Evolutionary conservation across 2,113 vertebrate genomes (phyloP).

Genomic region (Phylloscopus trochiloides): DNA sequence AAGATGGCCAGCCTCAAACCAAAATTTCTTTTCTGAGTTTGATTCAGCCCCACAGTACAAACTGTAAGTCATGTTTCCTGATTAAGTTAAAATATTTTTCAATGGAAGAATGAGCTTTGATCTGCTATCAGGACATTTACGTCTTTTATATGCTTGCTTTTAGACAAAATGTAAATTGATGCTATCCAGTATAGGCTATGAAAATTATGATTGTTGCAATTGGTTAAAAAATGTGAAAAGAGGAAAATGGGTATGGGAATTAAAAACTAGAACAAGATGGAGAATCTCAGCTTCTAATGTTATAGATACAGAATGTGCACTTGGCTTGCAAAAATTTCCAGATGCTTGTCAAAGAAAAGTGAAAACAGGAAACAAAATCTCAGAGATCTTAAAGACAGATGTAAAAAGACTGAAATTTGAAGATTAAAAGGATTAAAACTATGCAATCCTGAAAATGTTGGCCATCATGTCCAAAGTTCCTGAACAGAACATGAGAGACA

Average conservation of each 20-base stretch:
- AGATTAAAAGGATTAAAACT: neutral
- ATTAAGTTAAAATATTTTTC: constrained; percentile 11
- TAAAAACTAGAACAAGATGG: constrained; percentile 23
- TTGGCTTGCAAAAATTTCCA: constrained; percentile 19
- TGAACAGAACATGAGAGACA: neutral
- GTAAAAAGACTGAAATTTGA: neutral
- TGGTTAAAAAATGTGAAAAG: constrained; percentile 22
- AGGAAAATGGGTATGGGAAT: neutral
- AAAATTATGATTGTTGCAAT: constrained; percentile 19
- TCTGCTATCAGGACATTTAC: constrained; percentile 44
- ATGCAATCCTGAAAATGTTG: neutral
- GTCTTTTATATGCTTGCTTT: neutral
- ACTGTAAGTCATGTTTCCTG: constrained; percentile 1
- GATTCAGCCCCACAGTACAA: neutral
- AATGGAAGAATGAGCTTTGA: constrained; percentile 26
- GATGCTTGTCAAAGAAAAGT: neutral
- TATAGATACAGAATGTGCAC: neutral
- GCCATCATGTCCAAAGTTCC: neutral
- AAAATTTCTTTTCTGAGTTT: neutral
- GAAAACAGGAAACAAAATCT: neutral
- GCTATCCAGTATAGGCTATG: neutral
- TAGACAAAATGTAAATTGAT: constrained; percentile 35
- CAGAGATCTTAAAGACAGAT: neutral
- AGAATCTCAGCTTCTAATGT: neutral
- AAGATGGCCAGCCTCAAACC: neutral